phyloP scores from a whole-genome alignment of 2,888 invertebrate species.

The Orthosia cruda region DNA sequence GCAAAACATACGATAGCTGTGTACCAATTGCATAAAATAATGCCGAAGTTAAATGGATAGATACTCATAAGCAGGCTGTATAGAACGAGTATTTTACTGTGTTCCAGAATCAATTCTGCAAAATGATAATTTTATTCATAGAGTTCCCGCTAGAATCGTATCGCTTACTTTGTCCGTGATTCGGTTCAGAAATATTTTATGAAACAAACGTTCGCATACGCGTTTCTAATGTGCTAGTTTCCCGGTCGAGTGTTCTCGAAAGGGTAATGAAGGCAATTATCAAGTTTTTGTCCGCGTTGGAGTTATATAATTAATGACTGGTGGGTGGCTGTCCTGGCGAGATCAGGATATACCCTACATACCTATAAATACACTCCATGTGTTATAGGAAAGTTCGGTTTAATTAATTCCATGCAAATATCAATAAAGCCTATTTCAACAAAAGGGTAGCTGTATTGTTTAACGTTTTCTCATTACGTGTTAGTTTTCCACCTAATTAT shows the following conservation, averaged over 20 bases:
- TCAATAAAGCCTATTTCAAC: neutral
- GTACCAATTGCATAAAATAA: constrained; percentile 74
- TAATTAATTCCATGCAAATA: constrained; percentile 23
- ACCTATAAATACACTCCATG: neutral
- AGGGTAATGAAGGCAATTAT: constrained; percentile 72
- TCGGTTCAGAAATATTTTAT: constrained; percentile 88
- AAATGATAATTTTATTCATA: constrained; percentile 92
- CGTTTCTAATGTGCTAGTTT: constrained; percentile 73
- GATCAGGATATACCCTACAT: constrained; percentile 27
- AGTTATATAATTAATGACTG: constrained; percentile 66
- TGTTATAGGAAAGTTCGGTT: constrained; percentile 11
- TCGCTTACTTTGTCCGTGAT: too few species aligned
- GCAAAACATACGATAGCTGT: constrained; percentile 60
- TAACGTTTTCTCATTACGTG: neutral
- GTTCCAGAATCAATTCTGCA: constrained; percentile 90
- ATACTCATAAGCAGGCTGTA: constrained; percentile 84
- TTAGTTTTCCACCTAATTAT: neutral
- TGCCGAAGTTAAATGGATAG: constrained; percentile 69
- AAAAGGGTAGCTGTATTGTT: neutral
- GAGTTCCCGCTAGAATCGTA: constrained; percentile 90
- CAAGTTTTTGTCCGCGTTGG: constrained; percentile 66
- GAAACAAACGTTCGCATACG: constrained; percentile 78
- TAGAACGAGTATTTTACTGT: constrained; percentile 87
- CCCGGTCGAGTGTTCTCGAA: constrained; percentile 64
- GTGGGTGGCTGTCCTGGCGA: constrained; percentile 55